A percentile compares a stretch with the other conserved stretches of the same genome.
Evolutionary conservation across 2,888 invertebrate genomes (phyloP).

Genomic region (Operophtera brumata): DNA sequence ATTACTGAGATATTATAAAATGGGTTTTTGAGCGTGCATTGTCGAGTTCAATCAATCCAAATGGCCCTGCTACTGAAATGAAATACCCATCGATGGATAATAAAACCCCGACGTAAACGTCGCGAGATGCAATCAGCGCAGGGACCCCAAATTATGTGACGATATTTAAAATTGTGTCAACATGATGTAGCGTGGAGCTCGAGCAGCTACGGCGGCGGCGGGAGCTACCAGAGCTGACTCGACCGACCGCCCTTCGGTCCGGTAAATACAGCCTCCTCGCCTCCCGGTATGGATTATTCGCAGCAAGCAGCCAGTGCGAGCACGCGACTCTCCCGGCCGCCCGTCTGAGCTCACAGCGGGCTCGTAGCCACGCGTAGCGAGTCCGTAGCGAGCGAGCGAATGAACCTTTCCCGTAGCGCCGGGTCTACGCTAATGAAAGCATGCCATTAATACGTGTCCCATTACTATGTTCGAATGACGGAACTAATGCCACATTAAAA

Average conservation of each 20-base stretch:
- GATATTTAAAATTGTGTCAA: constrained; percentile 77
- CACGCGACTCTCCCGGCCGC: constrained; percentile 66
- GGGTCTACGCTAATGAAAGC: constrained; percentile 53
- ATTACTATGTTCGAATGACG: constrained; percentile 59
- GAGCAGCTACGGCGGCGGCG: constrained; percentile 47
- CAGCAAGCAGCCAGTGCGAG: constrained; percentile 68
- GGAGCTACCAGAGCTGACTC: constrained; percentile 61
- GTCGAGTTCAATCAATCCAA: constrained; percentile 26
- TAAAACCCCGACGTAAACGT: constrained; percentile 35
- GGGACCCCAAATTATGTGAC: constrained; percentile 60
- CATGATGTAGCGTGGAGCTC: constrained; percentile 55
- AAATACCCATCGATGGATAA: constrained; percentile 33
- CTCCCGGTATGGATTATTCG: constrained; percentile 78
- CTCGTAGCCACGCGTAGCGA: constrained; percentile 47
- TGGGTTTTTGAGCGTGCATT: neutral
- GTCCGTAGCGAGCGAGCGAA: constrained; percentile 43
- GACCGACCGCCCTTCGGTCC: constrained; percentile 73
- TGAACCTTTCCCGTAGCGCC: constrained; percentile 49
- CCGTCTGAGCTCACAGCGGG: constrained; percentile 47
- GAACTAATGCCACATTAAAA: constrained; percentile 61
- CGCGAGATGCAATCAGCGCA: constrained; percentile 52
- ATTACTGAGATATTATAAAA: neutral
- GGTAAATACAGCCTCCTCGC: constrained; percentile 75
- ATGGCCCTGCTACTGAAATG: constrained; percentile 32
- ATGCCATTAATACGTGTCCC: constrained; percentile 57